Base-by-base conservation (phyloP, 2,888 invertebrate species). In the Caradrina kadenii region DNA sequence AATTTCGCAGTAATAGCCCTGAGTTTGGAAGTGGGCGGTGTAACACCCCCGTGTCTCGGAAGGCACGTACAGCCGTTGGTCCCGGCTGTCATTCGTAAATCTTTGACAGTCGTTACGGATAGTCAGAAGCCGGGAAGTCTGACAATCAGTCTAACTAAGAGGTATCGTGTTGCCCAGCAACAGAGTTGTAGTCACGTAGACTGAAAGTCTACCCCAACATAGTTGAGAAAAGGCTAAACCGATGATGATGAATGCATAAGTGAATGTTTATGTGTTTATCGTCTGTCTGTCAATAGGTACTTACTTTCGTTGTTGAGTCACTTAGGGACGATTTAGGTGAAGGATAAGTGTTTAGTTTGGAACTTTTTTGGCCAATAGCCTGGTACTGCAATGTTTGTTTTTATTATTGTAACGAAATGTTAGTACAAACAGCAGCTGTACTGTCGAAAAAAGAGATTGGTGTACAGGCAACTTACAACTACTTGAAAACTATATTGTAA, bases 291-390 rank as follows among this genome's bases (percentile, higher is more conserved):
- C 31, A 7, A 31, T 5, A 35, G 8, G 6, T 35, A 35, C 76
- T 80, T 35, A 35, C 76, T 80, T 62, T 76, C 66, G 54, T 62
- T 15, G 11, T 59, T 65, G 59, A 39, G 63, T 70, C 59, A 70
- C 42, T 52, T 35, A 6, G 45, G 10, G 49, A 17, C 45, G 17
- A 45, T 53, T 54, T 63, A 2, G 63, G 63, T 53, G 70, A 70
- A 56, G 69, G 73, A 48, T 50, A 55, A 60, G 31, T 50, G 31
- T 31, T 0, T 0, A 26, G 15, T 56, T 42, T 60, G 10, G 42
- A 4, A 11, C 31, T 19, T 45, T 59, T 62, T 62, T 67, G 55
- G 60, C 59, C 15, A 17, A 45, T 17, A 15, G 45, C 15, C 42
- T 42, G 11, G 17, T 45, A n/a, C 8, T 39, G 15, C 1, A 64